Base-by-base conservation (phyloP, 2,888 invertebrate genomes). In the Melanostoma mellinum region DNA sequence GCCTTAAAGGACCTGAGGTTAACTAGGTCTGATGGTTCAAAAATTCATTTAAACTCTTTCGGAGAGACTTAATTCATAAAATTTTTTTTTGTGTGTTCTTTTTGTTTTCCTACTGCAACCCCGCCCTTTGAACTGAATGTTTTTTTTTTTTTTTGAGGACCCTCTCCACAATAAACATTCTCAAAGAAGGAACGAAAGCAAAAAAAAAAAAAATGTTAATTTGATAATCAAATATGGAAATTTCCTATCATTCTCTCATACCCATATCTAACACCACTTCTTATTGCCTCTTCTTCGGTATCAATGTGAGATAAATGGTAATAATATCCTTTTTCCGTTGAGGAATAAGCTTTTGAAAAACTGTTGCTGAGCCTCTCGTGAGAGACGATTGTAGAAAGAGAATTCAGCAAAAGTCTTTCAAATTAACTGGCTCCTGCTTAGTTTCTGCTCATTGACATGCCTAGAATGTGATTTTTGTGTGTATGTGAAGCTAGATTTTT, bases 161-260 rank as follows among this genome's bases (percentile, higher is more conserved):
- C 9, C 33, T 58, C 78, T 69, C 40, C 60, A 72, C 48, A 53
- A 80, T 58, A 65, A 73, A 68, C 46, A 68, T 35, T 44, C 30
- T 38, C 46, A 33, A 38, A 55, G 48, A 67, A 46, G 53, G 35
- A 50, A 46, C 10, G 5, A 44, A 8, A 32, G 46, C 6, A 60
- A 42, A 33, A 36, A 79, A 53, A 61, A 48, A 32, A 55, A 36
- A 56, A 73, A 60, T 63, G 38, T 72, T 55, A 77, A 73, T 81
- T 68, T 85, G 75, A 87, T 86, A 86, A 87, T 87, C 87, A 87
- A 89, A 87, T 87, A 86, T 88, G 87, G 86, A 86, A 88, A 87
- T 87, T 87, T 86, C 71, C 71, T 63, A 72, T 75, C 40, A 48
- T 42, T 68, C 32, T 8, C 74, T 50, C 78, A 58, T 63, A 44